Evolutionary conservation across 1,140 invertebrate species (phyloP).

Genomic region (Nixonia krombeini): DNA sequence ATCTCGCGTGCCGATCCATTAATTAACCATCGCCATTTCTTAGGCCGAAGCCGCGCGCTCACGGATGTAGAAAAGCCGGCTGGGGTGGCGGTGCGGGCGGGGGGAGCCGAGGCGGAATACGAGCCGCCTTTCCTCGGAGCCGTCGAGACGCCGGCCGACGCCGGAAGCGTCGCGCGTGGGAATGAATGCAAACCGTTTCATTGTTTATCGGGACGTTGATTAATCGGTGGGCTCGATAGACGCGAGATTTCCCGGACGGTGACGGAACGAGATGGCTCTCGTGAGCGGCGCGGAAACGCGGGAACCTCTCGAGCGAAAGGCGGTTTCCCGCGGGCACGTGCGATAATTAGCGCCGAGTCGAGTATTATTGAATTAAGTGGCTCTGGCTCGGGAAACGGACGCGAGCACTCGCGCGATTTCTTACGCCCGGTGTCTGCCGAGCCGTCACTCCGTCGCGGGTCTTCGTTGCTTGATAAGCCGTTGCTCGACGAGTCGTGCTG

Average conservation of each 20-base stretch:
- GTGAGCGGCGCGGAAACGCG: no score
- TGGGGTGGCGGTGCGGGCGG: neutral
- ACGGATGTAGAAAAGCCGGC: neutral
- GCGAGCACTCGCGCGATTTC: neutral
- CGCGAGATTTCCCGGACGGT: no score
- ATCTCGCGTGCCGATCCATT: constrained; percentile 65
- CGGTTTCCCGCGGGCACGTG: constrained; percentile 33
- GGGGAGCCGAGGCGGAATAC: neutral
- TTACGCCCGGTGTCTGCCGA: no score
- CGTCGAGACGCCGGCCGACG: neutral
- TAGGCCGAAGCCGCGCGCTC: constrained; percentile 7
- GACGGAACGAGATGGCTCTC: no score
- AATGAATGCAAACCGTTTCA: no score
- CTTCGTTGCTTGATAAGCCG: no score
- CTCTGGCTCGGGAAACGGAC: constrained; percentile 5
- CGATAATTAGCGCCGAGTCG: constrained; percentile 32
- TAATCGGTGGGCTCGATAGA: no score
- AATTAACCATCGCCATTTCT: constrained; percentile 66
- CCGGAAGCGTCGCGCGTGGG: neutral
- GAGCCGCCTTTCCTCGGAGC: neutral
- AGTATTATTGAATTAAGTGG: constrained; percentile 39
- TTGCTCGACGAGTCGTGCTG: no score
- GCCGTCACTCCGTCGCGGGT: no score
- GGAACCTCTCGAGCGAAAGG: constrained; percentile 28
- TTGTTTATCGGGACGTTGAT: no score